These are phyloP conservation scores for Metallyticus violacea DNA, from an alignment of 2,888 invertebrate genomes.

Conservation along the genomic window DNA sequence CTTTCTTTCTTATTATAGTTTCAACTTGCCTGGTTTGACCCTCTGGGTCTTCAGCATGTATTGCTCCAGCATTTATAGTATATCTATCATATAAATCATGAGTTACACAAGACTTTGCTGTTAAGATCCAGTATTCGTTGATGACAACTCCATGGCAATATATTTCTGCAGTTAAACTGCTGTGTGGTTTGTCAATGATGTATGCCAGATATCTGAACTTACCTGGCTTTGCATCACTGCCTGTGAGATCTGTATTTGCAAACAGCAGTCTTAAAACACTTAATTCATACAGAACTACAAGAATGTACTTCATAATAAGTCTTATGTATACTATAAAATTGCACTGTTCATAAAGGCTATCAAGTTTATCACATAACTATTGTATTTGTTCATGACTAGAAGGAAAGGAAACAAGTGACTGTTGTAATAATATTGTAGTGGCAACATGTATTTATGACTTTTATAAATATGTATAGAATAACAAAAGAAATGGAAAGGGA, in stretches of 20 bases:
- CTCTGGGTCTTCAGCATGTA: neutral
- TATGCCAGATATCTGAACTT: neutral
- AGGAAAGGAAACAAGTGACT: no score
- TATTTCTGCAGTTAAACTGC: neutral
- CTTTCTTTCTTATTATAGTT: neutral
- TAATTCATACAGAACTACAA: neutral
- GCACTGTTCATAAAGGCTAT: no score
- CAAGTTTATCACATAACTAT: no score
- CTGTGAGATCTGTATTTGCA: neutral
- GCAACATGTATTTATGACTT: no score
- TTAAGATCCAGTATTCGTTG: neutral
- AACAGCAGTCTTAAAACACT: neutral
- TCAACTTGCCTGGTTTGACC: neutral
- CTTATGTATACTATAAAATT: no score
- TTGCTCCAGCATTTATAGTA: neutral
- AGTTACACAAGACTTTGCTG: neutral
- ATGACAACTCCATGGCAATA: neutral
- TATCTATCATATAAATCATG: neutral
- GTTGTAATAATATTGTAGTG: no score
- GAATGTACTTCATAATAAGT: neutral
- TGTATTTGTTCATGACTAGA: no score
- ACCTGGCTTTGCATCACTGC: neutral
- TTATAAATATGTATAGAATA: no score
- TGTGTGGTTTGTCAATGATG: neutral
- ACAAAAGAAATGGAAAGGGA: no score